Percentiles rank a stretch among this genome's conserved stretches.
Conservation (phyloP, 2,113 vertebrate species). For the Chaetodon trifascialis region DNA sequence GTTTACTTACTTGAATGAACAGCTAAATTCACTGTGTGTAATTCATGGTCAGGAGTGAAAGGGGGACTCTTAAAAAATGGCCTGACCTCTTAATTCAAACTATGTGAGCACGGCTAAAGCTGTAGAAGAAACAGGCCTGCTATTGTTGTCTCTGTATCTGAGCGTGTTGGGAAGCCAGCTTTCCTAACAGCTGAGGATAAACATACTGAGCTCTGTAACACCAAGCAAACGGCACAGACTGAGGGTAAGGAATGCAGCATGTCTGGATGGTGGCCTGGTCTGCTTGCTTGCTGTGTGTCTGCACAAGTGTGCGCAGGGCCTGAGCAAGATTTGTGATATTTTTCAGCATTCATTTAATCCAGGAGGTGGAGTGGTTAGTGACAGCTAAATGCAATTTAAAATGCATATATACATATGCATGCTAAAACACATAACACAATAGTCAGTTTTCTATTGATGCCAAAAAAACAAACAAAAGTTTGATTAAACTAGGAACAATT, state of each 20-base stretch:
- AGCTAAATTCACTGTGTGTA: neutral
- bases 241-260: slow-evolving; percentile 34
- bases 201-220: slow-evolving; percentile 46
- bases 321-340: neutral
- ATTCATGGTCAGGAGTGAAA: slow-evolving; percentile 29
- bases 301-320: neutral
- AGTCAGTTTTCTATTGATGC: too few relatives aligned
- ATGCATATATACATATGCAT: too few relatives aligned
- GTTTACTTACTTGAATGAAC: slow-evolving; percentile 1
- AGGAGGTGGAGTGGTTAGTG: neutral
- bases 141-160: slow-evolving; percentile 61
- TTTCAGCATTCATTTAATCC: neutral
- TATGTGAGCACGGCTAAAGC: slow-evolving; percentile 53
- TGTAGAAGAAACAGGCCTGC: slow-evolving; percentile 52
- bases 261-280: slow-evolving; percentile 13
- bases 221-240: slow-evolving; percentile 44
- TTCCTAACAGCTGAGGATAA: slow-evolving; percentile 61
- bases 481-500: too few relatives aligned
- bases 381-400: neutral
- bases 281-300: neutral
- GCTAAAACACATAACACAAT: too few relatives aligned
- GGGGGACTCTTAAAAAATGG: slow-evolving; percentile 14
- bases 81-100: slow-evolving; percentile 56
- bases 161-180: slow-evolving; percentile 39
- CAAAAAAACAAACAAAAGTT: too few relatives aligned